These are phyloP conservation scores for Parnassius apollo DNA, from an alignment of 2,888 invertebrate species.

Conservation along the genomic window DNA sequence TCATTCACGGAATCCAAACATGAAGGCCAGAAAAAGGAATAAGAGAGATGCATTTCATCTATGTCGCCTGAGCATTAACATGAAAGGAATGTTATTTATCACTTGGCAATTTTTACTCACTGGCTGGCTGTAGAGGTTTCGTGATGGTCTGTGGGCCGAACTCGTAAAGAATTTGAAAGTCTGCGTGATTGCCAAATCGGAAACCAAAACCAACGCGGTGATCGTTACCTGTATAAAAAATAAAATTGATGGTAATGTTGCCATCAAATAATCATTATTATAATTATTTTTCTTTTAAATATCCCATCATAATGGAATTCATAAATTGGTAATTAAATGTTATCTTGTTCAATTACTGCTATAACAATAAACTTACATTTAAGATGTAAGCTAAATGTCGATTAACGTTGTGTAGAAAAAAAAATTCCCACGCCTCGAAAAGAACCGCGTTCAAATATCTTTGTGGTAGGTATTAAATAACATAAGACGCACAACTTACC, in stretches of 20 bases:
- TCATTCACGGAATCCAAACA: constrained; percentile 17
- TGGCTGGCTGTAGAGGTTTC: constrained; percentile 82
- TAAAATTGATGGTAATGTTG: not conserved
- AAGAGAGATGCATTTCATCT: not conserved
- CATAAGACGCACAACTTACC: not conserved
- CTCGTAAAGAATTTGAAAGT: constrained; percentile 87
- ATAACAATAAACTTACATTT: too few relatives aligned
- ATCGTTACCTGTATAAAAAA: constrained; percentile 83
- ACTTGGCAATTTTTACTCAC: constrained; percentile 47
- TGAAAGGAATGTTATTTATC: not conserved
- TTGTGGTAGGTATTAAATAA: not conserved
- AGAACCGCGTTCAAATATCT: constrained; percentile 1
- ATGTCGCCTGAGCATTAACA: not conserved
- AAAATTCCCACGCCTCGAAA: constrained; percentile 5
- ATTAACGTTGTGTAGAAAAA: too few relatives aligned
- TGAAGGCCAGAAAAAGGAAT: not conserved
- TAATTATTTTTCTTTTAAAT: too few relatives aligned
- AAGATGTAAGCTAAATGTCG: too few relatives aligned
- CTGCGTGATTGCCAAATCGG: constrained; percentile 88
- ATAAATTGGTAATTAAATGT: too few relatives aligned
- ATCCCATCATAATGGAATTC: too few relatives aligned
- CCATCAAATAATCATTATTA: too few relatives aligned
- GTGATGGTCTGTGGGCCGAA: constrained; percentile 88
- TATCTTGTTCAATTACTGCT: too few relatives aligned
- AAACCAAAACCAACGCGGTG: constrained; percentile 89